Evolutionary conservation across 1,140 invertebrate genomes (phyloP).

Genomic region (Riptortus pedestris): DNA sequence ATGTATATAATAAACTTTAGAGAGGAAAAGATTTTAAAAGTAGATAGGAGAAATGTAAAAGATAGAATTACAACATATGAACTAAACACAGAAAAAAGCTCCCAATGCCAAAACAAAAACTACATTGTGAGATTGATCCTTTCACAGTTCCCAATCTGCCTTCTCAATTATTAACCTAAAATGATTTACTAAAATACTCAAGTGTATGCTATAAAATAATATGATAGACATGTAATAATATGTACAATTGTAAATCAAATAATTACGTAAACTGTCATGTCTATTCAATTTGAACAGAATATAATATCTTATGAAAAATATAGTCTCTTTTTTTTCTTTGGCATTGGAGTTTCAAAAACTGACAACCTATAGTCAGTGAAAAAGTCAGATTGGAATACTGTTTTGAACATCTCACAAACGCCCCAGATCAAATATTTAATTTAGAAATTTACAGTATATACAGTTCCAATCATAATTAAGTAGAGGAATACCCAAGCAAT

Average conservation of each 20-base stretch:
- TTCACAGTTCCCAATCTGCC: constrained; percentile 45
- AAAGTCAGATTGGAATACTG: constrained; percentile 48
- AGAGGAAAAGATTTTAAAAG: constrained; percentile 16
- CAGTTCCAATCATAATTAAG: constrained; percentile 14
- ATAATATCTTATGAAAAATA: too few relatives aligned
- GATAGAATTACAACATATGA: constrained; percentile 16
- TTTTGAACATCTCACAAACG: constrained; percentile 29
- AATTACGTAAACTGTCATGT: background rate
- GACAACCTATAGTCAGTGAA: too few relatives aligned
- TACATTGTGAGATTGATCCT: constrained; percentile 40
- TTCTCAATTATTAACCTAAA: constrained; percentile 28
- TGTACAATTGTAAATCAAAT: too few relatives aligned
- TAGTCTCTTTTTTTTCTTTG: too few relatives aligned
- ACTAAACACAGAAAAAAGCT: constrained; percentile 23
- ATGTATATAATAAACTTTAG: too few relatives aligned
- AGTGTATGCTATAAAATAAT: too few relatives aligned
- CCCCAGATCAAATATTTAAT: background rate
- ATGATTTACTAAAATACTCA: too few relatives aligned
- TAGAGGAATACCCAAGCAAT: background rate
- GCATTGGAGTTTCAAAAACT: too few relatives aligned
- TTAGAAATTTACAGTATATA: constrained; percentile 12
- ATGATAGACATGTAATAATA: too few relatives aligned
- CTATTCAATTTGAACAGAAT: too few relatives aligned
- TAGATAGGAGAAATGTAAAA: constrained; percentile 1
- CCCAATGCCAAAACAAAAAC: constrained; percentile 11